phyloP scores from a whole-genome alignment of 2,113 vertebrate genomes.

The Struthidea cinerea region DNA sequence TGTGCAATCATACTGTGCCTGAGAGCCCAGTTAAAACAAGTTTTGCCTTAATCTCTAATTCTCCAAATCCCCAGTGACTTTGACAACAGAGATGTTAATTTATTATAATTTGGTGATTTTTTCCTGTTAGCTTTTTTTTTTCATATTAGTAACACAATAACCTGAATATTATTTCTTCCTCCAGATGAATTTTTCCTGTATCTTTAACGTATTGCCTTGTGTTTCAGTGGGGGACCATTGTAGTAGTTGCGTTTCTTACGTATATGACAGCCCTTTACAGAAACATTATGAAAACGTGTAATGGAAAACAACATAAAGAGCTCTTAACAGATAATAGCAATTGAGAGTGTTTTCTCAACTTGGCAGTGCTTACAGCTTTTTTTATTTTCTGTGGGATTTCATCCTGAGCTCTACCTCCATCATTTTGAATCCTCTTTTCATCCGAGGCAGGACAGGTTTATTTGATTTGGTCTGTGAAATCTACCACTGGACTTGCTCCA shows the following conservation, averaged over 20 bases:
- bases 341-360: not conserved
- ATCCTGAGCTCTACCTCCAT: not conserved
- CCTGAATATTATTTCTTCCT: not conserved
- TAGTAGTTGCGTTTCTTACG: not conserved
- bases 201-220: not conserved
- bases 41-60: not conserved
- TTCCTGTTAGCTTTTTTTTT: not conserved
- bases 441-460: not conserved
- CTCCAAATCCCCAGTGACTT: not conserved
- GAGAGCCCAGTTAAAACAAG: not conserved
- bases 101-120: not conserved
- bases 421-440: not conserved
- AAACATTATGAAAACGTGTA: not conserved
- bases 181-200: not conserved
- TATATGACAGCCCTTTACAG: not conserved
- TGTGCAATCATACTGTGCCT: not conserved
- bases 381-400: not conserved
- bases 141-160: not conserved
- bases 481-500: not conserved
- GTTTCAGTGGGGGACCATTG: not conserved
- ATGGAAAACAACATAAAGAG: not conserved
- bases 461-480: slow-evolving; percentile 13
- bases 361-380: not conserved
- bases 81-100: not conserved
- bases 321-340: not conserved